Evolutionary conservation across 1,140 invertebrate species (phyloP).

Genomic region (Hycleus cichorii): DNA sequence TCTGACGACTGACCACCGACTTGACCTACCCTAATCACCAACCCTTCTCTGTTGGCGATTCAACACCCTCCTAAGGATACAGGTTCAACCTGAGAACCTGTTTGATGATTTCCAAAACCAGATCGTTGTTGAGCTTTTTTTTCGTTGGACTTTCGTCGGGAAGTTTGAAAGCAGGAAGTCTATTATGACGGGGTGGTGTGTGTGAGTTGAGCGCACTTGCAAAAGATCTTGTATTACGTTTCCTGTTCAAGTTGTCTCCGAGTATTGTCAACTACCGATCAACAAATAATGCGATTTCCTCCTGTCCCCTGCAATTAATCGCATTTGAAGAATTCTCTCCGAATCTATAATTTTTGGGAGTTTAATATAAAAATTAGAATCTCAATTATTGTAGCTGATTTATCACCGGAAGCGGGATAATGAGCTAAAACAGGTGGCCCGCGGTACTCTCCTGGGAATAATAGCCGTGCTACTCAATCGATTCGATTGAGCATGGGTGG

Average conservation of each 20-base stretch:
- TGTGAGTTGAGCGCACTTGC: background rate
- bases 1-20: conserved; percentile 10
- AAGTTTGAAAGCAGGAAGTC: too few species aligned
- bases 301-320: background rate
- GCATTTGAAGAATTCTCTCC: background rate
- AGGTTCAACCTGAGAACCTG: too few species aligned
- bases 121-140: too few species aligned
- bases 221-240: background rate
- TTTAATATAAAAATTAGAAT: background rate
- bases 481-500: too few species aligned
- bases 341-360: background rate
- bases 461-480: conserved; percentile 1
- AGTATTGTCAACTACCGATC: too few species aligned
- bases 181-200: too few species aligned
- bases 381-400: conserved; percentile 21
- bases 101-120: too few species aligned
- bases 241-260: background rate
- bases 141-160: too few species aligned
- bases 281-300: background rate
- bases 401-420: conserved; percentile 36
- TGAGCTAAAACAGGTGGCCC: conserved; percentile 36
- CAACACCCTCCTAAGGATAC: too few species aligned
- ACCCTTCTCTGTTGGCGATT: background rate
- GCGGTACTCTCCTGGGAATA: conserved; percentile 23
- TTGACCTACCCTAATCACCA: background rate